Base-by-base conservation (phyloP, 2,797 vertebrate species). In the Tarsius wallacei region DNA sequence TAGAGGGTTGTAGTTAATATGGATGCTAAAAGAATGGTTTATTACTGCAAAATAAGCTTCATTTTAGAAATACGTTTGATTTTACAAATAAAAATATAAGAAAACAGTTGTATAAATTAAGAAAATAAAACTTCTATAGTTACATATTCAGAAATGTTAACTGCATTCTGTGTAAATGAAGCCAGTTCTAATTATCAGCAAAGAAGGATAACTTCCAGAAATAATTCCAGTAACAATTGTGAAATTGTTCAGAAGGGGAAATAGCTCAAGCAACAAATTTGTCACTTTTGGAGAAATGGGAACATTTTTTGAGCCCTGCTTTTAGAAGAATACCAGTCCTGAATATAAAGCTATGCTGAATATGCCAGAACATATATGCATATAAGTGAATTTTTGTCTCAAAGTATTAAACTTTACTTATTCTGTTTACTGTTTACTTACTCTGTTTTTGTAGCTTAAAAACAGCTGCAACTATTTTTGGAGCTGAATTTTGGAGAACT, bases 51-150 rank as follows among this genome's bases (percentile, higher is more conserved):
- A 90, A 49, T 33, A 63, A 92, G 53, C 66, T 88, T 77, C 33
- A 91, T 64, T 80, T 77, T 49, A 96, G 64, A 93, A 94, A 51
- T 55, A 31, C 11, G 28, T 82, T 77, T 26, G 5, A 42, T 42
- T 47, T n/a, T 81, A 81, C 33, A 86, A 93, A 74, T 61, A 88
- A 93, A 93, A 76, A 84, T 76, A 42, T 22, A 42, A 57, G 64
- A 83, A 95, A 90, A 91, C 4, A 26, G 57, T 81, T 36, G 7
- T 19, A 61, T 83, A 94, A 86, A 83, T 87, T 49, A 91, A 97
- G 94, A 93, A 93, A 96, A 84, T 68, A 80, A 93, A 96, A 31
- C n/a, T 70, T 93, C 80, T 95, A 81, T 68, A 95, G 68, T 90
- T 73, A 91, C 73, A 93, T 64, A 64, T 77, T 76, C 64, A 93